These are phyloP conservation scores for Rhinopithecus roxellana DNA, from an alignment of 2,113 vertebrate genomes.

Conservation along the genomic window DNA sequence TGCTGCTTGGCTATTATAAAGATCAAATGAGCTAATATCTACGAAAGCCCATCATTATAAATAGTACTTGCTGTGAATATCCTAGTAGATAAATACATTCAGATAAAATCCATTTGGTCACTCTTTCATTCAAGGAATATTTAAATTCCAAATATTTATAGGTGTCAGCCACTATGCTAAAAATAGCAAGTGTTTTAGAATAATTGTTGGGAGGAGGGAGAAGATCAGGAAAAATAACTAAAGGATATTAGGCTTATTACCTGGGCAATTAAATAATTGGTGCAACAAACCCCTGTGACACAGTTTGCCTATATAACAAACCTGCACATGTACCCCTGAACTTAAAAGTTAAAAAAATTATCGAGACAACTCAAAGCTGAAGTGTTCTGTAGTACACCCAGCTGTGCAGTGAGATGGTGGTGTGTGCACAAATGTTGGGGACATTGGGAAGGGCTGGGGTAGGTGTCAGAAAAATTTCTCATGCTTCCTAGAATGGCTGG, in stretches of 20 bases:
- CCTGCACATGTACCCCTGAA: no score
- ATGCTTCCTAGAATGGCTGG: neutral
- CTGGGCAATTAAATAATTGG: no score
- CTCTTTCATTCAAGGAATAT: neutral
- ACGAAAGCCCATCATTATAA: neutral
- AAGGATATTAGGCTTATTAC: no score
- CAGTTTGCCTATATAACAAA: no score
- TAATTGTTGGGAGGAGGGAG: neutral
- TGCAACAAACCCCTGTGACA: no score
- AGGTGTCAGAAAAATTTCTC: neutral
- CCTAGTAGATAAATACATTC: neutral
- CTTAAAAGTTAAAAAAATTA: no score
- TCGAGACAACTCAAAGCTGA: neutral
- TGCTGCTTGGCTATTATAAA: neutral
- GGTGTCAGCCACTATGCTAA: neutral
- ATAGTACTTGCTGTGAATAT: neutral
- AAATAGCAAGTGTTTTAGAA: neutral
- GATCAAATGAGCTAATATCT: neutral
- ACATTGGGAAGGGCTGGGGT: no score
- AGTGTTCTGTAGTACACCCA: neutral
- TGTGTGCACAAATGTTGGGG: rapidly evolving
- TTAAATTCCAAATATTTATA: slow-evolving; percentile 9
- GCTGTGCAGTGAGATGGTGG: neutral
- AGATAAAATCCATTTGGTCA: neutral
- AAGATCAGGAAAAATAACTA: no score